Conservation (phyloP, 2,888 invertebrate species). For the Lithophane ornitopus region DNA sequence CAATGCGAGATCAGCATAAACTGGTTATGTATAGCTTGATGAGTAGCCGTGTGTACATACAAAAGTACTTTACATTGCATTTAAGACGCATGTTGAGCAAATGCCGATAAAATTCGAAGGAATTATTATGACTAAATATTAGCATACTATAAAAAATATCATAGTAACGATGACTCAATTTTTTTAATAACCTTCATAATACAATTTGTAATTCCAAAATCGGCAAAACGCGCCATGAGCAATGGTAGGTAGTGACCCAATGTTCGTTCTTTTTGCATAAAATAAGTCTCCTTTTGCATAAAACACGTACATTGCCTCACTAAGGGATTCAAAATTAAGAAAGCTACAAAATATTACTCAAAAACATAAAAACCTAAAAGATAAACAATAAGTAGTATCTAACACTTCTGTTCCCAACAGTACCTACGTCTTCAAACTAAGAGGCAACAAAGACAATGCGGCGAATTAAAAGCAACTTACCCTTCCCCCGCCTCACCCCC, state of each 20-base stretch:
- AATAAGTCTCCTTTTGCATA: not conserved
- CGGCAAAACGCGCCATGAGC: not conserved
- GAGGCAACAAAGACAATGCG: conserved; percentile 73
- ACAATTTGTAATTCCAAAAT: not conserved
- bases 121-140: not conserved
- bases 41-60: no score
- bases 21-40: no score
- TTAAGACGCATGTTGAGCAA: not conserved
- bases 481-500: conserved; percentile 54
- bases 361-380: not conserved
- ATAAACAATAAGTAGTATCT: not conserved
- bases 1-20: no score
- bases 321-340: not conserved
- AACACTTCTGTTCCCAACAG: conserved; percentile 54
- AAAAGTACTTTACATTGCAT: not conserved
- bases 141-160: not conserved
- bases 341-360: not conserved
- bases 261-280: not conserved
- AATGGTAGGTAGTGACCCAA: not conserved
- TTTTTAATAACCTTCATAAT: not conserved
- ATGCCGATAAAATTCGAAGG: not conserved
- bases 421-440: conserved; percentile 71
- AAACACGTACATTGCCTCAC: not conserved
- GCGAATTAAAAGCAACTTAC: conserved; percentile 79
- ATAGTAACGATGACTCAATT: not conserved